Evolutionary conservation across 2,888 invertebrate genomes (phyloP).

Genomic region (Trypoxylon attenuatum): DNA sequence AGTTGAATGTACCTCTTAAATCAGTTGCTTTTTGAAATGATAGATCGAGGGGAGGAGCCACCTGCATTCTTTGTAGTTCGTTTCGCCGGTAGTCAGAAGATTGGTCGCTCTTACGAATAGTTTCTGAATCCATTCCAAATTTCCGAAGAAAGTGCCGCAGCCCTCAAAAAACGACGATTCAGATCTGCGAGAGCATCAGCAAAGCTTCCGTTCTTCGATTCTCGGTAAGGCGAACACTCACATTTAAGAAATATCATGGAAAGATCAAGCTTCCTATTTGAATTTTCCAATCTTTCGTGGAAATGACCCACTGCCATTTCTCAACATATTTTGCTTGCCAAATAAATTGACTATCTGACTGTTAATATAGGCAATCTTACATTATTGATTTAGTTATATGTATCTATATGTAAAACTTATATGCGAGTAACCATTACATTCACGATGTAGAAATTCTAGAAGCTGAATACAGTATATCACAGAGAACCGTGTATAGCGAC

Average conservation of each 20-base stretch:
- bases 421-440: too few relatives aligned
- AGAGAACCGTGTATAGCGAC: too few relatives aligned
- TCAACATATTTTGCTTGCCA: neutral
- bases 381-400: neutral
- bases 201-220: too few relatives aligned
- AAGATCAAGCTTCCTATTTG: too few relatives aligned
- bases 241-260: too few relatives aligned
- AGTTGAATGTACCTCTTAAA: conserved; percentile 71
- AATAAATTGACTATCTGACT: neutral
- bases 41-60: conserved; percentile 72
- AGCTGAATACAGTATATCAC: too few relatives aligned
- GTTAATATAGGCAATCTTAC: neutral
- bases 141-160: too few relatives aligned
- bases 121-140: conserved; percentile 17
- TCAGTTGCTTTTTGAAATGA: conserved; percentile 70
- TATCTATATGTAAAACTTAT: too few relatives aligned
- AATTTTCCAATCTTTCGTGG: neutral
- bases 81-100: conserved; percentile 54
- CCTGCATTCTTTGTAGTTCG: conserved; percentile 59
- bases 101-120: conserved; percentile 5
- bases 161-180: too few relatives aligned
- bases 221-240: too few relatives aligned
- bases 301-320: neutral
- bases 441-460: too few relatives aligned
- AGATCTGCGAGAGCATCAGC: too few relatives aligned